These are phyloP conservation scores for Cynodonichthys magdalenae DNA, from an alignment of 2,797 vertebrate genomes.

Conservation along the genomic window DNA sequence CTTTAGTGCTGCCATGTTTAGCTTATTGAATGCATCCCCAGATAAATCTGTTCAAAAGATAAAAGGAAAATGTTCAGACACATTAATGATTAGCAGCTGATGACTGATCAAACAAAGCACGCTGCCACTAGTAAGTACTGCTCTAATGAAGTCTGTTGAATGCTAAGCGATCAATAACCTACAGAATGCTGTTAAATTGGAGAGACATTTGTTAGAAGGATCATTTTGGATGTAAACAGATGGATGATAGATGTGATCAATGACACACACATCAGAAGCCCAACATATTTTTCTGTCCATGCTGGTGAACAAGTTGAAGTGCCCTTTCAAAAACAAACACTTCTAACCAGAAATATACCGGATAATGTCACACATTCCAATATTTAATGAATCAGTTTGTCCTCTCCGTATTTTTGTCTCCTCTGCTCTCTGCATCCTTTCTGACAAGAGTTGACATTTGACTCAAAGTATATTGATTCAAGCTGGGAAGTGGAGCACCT, in stretches of 20 bases:
- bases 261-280: constrained; percentile 27
- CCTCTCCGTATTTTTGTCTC: constrained; percentile 57
- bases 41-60: constrained; percentile 51
- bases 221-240: constrained; percentile 4
- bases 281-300: constrained; percentile 24
- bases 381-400: constrained; percentile 71
- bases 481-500: constrained; percentile 42
- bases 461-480: constrained; percentile 71
- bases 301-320: constrained; percentile 58
- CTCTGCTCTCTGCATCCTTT: constrained; percentile 43
- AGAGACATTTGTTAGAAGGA: constrained; percentile 16
- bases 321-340: constrained; percentile 73
- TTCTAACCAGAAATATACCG: constrained; percentile 60
- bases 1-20: constrained; percentile 23
- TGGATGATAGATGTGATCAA: constrained; percentile 13
- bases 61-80: constrained; percentile 62
- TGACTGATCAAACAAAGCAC: constrained; percentile 67
- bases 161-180: constrained; percentile 49
- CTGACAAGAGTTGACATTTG: constrained; percentile 74
- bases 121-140: constrained; percentile 38
- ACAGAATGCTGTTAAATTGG: constrained; percentile 8
- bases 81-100: constrained; percentile 66
- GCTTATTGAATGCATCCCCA: constrained; percentile 37
- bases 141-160: constrained; percentile 57
- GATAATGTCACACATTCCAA: constrained; percentile 72